These are phyloP conservation scores for Drosophila birchii DNA, from an alignment of 2,888 invertebrate species.

Conservation along the genomic window DNA sequence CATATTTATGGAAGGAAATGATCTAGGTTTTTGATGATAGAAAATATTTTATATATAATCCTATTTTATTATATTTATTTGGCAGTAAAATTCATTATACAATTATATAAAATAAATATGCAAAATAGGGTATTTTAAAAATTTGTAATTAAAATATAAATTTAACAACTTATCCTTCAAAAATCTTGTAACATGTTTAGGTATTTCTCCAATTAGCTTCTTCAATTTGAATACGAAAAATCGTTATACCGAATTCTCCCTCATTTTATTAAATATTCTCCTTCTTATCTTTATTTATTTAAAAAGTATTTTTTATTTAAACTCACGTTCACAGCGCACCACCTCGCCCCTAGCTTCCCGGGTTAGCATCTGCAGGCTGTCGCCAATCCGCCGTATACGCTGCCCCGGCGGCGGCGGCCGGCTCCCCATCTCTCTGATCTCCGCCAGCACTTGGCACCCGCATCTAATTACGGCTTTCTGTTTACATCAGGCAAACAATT, in stretches of 20 bases:
- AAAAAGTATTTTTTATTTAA: background rate
- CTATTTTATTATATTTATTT: too few relatives aligned
- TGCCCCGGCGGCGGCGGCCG: constrained; percentile 56
- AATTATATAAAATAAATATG: too few relatives aligned
- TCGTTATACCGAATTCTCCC: background rate
- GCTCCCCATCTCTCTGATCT: constrained; percentile 51
- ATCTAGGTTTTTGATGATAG: background rate
- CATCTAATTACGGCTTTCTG: constrained; percentile 37
- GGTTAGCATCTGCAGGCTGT: constrained; percentile 78
- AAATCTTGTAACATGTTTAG: background rate
- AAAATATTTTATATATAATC: background rate
- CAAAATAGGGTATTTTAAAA: too few relatives aligned
- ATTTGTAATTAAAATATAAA: too few relatives aligned
- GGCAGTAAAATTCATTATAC: too few relatives aligned
- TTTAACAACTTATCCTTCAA: too few relatives aligned
- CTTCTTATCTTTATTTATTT: background rate
- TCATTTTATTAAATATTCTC: background rate
- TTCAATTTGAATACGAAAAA: too few relatives aligned
- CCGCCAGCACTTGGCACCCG: constrained; percentile 28
- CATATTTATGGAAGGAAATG: background rate
- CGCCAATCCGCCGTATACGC: constrained; percentile 67
- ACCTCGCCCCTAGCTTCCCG: constrained; percentile 72
- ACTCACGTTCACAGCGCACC: constrained; percentile 79
- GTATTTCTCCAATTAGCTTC: background rate
- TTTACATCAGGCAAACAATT: constrained; percentile 74